Evolutionary conservation across 2,888 invertebrate genomes (phyloP), one percentile per base, ranked within the genome.

Genomic region (Notodonta dromedarius): DNA sequence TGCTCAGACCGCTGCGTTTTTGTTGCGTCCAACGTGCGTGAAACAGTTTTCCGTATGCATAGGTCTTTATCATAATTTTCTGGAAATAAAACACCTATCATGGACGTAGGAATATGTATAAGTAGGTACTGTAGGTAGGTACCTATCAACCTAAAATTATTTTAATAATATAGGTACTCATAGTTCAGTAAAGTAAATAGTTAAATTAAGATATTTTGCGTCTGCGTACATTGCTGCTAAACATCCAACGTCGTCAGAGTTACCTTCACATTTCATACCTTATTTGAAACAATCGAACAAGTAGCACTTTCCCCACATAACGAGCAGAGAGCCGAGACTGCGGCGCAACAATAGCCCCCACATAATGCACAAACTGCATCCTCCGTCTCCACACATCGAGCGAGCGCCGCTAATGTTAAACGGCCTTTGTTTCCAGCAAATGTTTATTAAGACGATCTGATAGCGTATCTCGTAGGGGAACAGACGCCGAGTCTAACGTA

Each of bases 391-490:
- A 73, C 71, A 79, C 82, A 80, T 81, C 83, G 80, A 79, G 78
- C 80, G 83, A 81, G 76, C 82, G 80, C 78, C 81, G 81, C 84
- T 79, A 84, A 89, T 88, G 88, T 86, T 88, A 87, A 87, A 85
- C 85, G 86, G 69, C 81, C 83, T 89, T 93, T 93, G 92, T 93
- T 89, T 89, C 85, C 76, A 78, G 82, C 87, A 78, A 90, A 90
- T 91, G 92, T 91, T 91, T 91, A 92, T 90, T 92, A 93, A 92
- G 93, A 90, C 87, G 87, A 93, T 93, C 92, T 84, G 92, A 93
- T 93, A 92, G 72, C 84, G 80, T 87, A 89, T 89, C 88, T 84
- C 86, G 80, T 87, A 85, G 86, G 86, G 88, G 87, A 84, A 83
- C 83, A 80, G 85, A 78, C 87, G 84, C 74, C 84, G 81, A 84